phyloP scores from a whole-genome alignment of 53 echinoderm and acorn worm genomes.

The Pentamera pediparva region DNA sequence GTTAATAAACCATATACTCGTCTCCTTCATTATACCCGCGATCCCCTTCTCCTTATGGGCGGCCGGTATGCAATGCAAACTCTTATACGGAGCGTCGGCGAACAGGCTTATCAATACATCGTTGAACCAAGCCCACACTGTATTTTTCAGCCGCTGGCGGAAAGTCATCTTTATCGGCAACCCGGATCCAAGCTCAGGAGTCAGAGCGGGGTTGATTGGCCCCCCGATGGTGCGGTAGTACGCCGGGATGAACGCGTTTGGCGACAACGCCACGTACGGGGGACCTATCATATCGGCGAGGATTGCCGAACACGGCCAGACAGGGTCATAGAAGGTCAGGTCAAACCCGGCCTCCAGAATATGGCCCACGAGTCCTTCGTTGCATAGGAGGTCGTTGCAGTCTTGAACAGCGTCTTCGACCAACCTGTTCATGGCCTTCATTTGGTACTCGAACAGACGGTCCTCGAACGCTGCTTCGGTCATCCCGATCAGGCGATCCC shows the following conservation, averaged over 20 bases:
- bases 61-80: conserved; percentile 35
- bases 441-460: background rate
- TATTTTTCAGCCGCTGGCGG: conserved; percentile 49
- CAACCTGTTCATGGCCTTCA: conserved; percentile 2
- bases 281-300: conserved; percentile 43
- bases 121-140: conserved; percentile 33
- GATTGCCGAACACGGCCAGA: conserved; percentile 55
- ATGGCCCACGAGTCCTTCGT: conserved; percentile 31
- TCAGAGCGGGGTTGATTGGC: conserved; percentile 44
- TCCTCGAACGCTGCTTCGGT: conserved; percentile 12
- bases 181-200: conserved; percentile 36
- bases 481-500: background rate
- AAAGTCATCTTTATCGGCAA: conserved; percentile 69
- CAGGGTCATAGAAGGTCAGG: conserved; percentile 48
- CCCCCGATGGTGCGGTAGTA: conserved; percentile 32
- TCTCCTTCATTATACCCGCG: conserved; percentile 9
- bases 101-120: conserved; percentile 32
- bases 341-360: conserved; percentile 36
- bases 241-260: conserved; percentile 25
- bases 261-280: conserved; percentile 41
- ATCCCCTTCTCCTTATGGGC: conserved; percentile 41
- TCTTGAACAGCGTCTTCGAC: conserved; percentile 14
- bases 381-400: conserved; percentile 42
- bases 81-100: conserved; percentile 46
- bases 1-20: conserved; percentile 57